phyloP scores from a whole-genome alignment of 2,113 vertebrate genomes.

The Galeopterus variegatus region DNA sequence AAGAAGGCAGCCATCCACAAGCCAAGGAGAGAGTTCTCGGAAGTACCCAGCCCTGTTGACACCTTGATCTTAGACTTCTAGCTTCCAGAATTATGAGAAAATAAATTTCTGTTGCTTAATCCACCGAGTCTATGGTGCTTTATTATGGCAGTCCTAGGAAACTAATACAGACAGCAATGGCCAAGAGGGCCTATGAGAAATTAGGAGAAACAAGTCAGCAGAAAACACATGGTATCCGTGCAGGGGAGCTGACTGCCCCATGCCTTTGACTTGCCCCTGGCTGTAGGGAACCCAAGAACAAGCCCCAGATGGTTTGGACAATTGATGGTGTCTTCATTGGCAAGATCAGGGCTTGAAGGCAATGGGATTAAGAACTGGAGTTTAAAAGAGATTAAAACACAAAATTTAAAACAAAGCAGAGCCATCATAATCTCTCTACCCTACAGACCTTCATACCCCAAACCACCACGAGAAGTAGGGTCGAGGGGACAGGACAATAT shows the following conservation, averaged over 20 bases:
- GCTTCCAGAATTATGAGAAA: neutral
- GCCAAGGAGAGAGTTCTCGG: neutral
- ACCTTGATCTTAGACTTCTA: neutral
- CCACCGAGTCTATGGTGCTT: neutral
- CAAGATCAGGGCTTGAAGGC: neutral
- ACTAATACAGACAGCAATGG: neutral
- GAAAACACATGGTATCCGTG: fast-evolving
- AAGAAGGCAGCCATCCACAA: neutral
- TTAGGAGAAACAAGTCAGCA: neutral
- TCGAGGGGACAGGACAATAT: neutral
- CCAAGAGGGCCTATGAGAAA: neutral
- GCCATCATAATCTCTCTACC: neutral
- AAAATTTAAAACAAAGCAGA: conserved; percentile 54
- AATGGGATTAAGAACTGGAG: neutral
- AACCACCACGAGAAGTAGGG: neutral
- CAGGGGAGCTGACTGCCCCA: fast-evolving
- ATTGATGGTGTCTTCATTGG: neutral
- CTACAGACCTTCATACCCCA: neutral
- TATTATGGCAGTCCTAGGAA: neutral
- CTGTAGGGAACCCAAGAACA: neutral
- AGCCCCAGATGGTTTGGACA: neutral
- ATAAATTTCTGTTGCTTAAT: neutral
- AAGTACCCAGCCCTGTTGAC: neutral
- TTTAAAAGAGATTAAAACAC: conserved; percentile 40
- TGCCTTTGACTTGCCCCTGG: neutral